Evolutionary conservation across 2,888 invertebrate genomes (phyloP), one percentile per base, ranked within the genome.

Genomic region (Portevinia maculata): DNA sequence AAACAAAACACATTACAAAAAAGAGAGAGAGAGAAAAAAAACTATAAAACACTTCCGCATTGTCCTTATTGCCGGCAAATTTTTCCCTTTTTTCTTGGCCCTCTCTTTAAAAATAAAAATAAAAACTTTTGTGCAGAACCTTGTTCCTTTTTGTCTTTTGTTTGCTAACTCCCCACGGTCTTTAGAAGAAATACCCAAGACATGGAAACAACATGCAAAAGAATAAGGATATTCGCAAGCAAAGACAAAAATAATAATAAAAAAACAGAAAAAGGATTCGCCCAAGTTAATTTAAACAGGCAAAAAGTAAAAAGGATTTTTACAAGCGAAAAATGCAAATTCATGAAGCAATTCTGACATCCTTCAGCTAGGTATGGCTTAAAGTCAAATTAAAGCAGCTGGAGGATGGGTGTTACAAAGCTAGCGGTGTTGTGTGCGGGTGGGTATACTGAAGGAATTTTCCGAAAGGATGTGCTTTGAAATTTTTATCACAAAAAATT

Each of bases 1-100:
- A 34, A 62, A 52, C 44, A 57, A 57, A 53, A 67, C 46, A 48
- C 11, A 28, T 5, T 3, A 15, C 15, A 28, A 44, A 53, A 32
- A 44, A 44, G 4, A 21, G 37, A 57, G n/a, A n/a, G n/a, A n/a
- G n/a, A 11, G 24, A 39, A 59, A 70, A 30, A 48, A 59, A 76
- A 83, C 64, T 71, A 39, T 41, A 78, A 83, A 83, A 78, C 76
- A 78, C 65, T 83, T 83, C 81, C 81, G 81, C 78, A 83, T 83
- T 83, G 81, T 78, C 81, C 81, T 83, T 83, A 83, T 78, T 83
- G 81, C 81, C 50, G 62, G 76, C 76, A 76, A 76, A 55, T 71
- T 60, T 64, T 69, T 39, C 46, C 39, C 24, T 70, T 76, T 74
- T 60, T 55, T 74, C n/a, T 52, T 4, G 28, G 24, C 52, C 11